Evolutionary conservation across 1,140 invertebrate genomes (phyloP), one percentile per base, ranked within the genome.

Genomic region (Drosophila ogumai): DNA sequence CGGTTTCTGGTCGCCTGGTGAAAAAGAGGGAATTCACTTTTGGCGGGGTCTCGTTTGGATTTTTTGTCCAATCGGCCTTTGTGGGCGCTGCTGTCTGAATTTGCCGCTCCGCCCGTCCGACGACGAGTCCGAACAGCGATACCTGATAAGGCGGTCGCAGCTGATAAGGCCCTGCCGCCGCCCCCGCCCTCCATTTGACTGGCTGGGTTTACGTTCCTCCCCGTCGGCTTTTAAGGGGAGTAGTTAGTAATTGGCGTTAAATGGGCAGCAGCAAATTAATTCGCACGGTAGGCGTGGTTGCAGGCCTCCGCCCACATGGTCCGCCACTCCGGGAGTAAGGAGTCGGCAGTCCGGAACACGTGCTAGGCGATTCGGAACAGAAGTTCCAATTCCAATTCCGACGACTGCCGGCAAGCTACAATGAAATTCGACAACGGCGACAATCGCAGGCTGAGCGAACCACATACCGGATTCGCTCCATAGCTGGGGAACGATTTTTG

Each of bases 1-100:
- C 32, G 52, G 55, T 67, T 88, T 63, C 86, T 92, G 91, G 13
- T 50, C 58, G 75, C 91, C 84, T 92, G 84, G 79, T 91, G 84
- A 91, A 92, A 92, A 92, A 92, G 91, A 92, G 91, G 91, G 91
- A 92, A 92, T 92, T 92, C 86, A 92, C 91, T 92, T 92, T 92
- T 92, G 91, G 91, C 91, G 91, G 91, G 91, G 91, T 92, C 91
- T 92, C 79, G 86, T 92, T 92, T 92, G 52, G 52, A 55, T 92
- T 90, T 80, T 85, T 90, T 82, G 85, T 82, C 87, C 80, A 88
- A 88, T 90, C 86, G 86, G 84, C 81, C 82, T 86, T 81, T 88
- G 87, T 88, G 85, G 82, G 85, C 85, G 85, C 84, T 77, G 84
- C 85, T 88, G 82, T 88, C 81, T 77, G 81, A 84, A 88, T 82